Conservation (phyloP, 2,113 vertebrate species). For the Tympanuchus pallidicinctus region DNA sequence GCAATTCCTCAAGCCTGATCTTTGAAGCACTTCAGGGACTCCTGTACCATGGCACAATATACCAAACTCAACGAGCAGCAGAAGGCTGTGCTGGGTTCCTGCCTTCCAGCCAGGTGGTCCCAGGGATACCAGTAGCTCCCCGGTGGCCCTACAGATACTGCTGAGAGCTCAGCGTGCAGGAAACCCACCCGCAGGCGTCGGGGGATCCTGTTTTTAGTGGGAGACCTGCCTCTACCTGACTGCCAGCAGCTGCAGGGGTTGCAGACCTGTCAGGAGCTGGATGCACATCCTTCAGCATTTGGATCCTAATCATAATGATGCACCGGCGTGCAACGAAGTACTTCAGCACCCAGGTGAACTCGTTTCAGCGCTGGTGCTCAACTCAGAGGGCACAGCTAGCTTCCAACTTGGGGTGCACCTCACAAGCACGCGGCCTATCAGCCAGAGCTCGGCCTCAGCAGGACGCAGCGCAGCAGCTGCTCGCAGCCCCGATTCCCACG, state of each 20-base stretch:
- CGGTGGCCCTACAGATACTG: background rate
- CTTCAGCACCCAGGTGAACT: background rate
- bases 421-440: background rate
- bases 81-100: background rate
- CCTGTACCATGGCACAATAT: background rate
- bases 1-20: background rate
- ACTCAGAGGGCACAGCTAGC: background rate
- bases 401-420: background rate
- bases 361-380: background rate
- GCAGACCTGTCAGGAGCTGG: background rate
- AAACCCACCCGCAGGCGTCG: background rate
- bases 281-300: rapidly evolving
- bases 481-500: background rate
- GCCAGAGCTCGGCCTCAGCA: background rate
- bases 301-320: background rate
- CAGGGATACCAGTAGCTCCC: no score
- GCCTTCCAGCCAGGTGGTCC: background rate
- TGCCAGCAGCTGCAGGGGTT: background rate
- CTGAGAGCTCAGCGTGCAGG: background rate
- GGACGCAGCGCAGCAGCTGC: background rate
- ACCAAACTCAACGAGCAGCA: background rate
- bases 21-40: background rate
- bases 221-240: background rate
- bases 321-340: background rate
- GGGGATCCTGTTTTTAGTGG: rapidly evolving